Evolutionary conservation across 1,140 invertebrate genomes (phyloP).

Genomic region (Drosophila ironensis): DNA sequence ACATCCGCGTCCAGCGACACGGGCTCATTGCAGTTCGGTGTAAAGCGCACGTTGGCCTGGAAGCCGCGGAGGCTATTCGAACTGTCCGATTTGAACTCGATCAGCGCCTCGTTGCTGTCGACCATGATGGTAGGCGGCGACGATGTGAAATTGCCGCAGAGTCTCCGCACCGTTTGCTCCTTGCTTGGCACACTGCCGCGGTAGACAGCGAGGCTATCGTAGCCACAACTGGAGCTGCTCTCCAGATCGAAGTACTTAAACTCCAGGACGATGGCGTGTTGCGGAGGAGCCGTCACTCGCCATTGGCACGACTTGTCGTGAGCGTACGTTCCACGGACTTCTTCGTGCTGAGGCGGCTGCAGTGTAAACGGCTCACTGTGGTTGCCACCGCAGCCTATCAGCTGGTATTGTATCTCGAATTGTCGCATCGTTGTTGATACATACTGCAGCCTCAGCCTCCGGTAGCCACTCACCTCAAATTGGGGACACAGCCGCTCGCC

Average conservation of each 20-base stretch:
- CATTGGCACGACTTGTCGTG: conserved; percentile 87
- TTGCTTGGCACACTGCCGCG: conserved; percentile 83
- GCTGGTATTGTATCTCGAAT: conserved; percentile 83
- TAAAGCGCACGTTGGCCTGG: conserved; percentile 84
- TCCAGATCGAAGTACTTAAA: conserved; percentile 84
- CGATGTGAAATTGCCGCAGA: conserved; percentile 86
- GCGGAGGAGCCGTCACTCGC: conserved; percentile 87
- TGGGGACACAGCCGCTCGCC: conserved; percentile 35
- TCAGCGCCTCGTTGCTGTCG: conserved; percentile 83
- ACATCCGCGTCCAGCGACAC: conserved; percentile 46
- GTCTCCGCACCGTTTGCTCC: conserved; percentile 82
- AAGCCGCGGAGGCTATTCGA: conserved; percentile 83
- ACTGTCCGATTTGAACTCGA: conserved; percentile 84
- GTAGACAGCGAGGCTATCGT: conserved; percentile 85
- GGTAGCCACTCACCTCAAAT: conserved; percentile 50
- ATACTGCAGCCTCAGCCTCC: conserved; percentile 41
- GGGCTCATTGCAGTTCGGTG: conserved; percentile 84
- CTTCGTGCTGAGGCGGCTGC: conserved; percentile 42
- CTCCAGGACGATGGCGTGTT: conserved; percentile 87
- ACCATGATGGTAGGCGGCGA: conserved; percentile 84
- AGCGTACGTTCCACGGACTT: conserved; percentile 50
- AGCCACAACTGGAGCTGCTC: conserved; percentile 60
- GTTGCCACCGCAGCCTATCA: conserved; percentile 83
- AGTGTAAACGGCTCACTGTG: conserved; percentile 82
- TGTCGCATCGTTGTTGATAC: conserved; percentile 48